Evolutionary conservation across 2,113 vertebrate species (phyloP).

Genomic region (Callaeas wilsoni): DNA sequence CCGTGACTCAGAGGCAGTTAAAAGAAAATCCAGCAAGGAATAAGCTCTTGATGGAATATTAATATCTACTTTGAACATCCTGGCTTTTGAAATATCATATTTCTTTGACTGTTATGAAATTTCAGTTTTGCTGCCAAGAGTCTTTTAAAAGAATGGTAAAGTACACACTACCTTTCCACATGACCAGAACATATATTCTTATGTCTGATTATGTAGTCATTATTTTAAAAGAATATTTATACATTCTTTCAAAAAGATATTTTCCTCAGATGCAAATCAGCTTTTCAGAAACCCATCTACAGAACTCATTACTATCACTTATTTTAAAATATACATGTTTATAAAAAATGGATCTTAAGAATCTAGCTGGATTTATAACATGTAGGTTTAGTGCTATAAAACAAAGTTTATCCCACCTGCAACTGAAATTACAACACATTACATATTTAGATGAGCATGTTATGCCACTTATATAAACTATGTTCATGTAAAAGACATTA

Average conservation of each 20-base stretch:
- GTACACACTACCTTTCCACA: background rate
- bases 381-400: background rate
- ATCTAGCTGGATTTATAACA: background rate
- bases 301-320: background rate
- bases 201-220: background rate
- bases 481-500: background rate
- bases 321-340: background rate
- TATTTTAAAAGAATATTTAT: background rate
- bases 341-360: background rate
- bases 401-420: background rate
- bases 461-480: background rate
- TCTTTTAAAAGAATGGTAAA: background rate
- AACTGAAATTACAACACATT: background rate
- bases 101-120: background rate
- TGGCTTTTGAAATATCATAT: background rate
- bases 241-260: background rate
- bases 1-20: slow-evolving; percentile 23
- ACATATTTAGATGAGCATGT: background rate
- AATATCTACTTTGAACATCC: slow-evolving; percentile 6
- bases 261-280: background rate
- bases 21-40: slow-evolving; percentile 19
- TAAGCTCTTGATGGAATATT: slow-evolving; percentile 36
- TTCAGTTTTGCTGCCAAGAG: background rate
- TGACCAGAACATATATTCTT: background rate
- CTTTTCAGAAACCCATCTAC: background rate